phyloP scores from a whole-genome alignment of 2,888 invertebrate genomes.

The Agrilus cyanescens region DNA sequence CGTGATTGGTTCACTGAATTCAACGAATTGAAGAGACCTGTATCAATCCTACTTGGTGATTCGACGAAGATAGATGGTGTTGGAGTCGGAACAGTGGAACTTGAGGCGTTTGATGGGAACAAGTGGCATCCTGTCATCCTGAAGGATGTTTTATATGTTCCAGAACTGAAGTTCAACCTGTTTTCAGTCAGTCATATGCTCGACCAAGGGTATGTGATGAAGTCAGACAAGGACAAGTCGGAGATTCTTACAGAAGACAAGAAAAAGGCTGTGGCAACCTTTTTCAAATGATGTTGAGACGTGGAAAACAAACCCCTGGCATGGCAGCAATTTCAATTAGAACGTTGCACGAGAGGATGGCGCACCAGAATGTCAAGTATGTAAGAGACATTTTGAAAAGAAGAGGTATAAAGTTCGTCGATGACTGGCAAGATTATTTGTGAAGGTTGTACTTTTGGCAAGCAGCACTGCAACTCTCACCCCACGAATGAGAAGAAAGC shows the following conservation, averaged over 20 bases:
- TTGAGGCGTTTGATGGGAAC: conserved; percentile 19
- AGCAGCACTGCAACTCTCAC: conserved; percentile 15
- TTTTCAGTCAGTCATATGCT: conserved; percentile 19
- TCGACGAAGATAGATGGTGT: conserved; percentile 17
- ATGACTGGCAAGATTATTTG: conserved; percentile 15
- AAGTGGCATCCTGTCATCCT: conserved; percentile 14
- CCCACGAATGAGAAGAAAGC: conserved; percentile 18
- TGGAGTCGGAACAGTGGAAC: conserved; percentile 17
- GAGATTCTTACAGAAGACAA: conserved; percentile 12
- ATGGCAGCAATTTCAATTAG: conserved; percentile 15
- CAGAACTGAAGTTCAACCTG: conserved; percentile 16
- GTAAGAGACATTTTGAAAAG: conserved; percentile 7
- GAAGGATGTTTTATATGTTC: conserved; percentile 14
- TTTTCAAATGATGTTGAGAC: conserved; percentile 11
- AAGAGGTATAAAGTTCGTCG: conserved; percentile 5
- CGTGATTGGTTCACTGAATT: conserved; percentile 15
- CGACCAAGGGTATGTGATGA: conserved; percentile 20
- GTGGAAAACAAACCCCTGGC: conserved; percentile 16
- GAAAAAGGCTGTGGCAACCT: conserved; percentile 10
- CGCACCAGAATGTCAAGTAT: conserved; percentile 19
- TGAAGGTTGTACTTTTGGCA: conserved; percentile 17
- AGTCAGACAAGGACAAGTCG: conserved; percentile 14
- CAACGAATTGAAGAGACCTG: not conserved
- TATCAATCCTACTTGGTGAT: conserved; percentile 8
- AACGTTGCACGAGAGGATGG: conserved; percentile 20